phyloP scores from a whole-genome alignment of 2,797 vertebrate species.

The Poecile montanus region DNA sequence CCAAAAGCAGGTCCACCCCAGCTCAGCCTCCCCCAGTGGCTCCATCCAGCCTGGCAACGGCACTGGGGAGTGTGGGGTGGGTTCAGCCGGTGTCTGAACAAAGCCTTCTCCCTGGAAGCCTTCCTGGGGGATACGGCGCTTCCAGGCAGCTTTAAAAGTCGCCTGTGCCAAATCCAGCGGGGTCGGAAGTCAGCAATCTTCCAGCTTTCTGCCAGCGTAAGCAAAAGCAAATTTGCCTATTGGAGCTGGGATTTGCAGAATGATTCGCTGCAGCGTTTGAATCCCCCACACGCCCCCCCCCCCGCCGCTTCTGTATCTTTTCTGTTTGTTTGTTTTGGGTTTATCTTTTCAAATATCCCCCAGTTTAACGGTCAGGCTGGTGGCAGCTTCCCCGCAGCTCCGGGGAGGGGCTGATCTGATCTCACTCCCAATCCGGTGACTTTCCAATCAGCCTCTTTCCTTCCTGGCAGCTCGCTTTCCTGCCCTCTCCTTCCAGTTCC shows the following conservation, averaged over 20 bases:
- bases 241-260: not conserved
- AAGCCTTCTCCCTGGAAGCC: not conserved
- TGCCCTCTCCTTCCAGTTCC: not conserved
- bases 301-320: no score
- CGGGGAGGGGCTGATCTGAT: not conserved
- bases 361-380: not conserved
- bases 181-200: slow-evolving; percentile 36
- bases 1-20: not conserved
- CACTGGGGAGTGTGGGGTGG: not conserved
- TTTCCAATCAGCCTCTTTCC: not conserved
- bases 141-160: not conserved
- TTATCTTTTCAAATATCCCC: slow-evolving; percentile 28
- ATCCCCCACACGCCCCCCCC: not conserved
- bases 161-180: not conserved
- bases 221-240: slow-evolving; percentile 9
- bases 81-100: not conserved
- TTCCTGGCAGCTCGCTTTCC: not conserved
- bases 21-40: not conserved
- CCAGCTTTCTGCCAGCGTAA: slow-evolving; percentile 45
- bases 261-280: not conserved
- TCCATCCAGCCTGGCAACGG: not conserved
- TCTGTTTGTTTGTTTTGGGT: not conserved
- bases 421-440: not conserved
- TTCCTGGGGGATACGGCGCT: not conserved
- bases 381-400: not conserved